Conservation (phyloP, 2,797 vertebrate species). For the Microchirus variegatus region DNA sequence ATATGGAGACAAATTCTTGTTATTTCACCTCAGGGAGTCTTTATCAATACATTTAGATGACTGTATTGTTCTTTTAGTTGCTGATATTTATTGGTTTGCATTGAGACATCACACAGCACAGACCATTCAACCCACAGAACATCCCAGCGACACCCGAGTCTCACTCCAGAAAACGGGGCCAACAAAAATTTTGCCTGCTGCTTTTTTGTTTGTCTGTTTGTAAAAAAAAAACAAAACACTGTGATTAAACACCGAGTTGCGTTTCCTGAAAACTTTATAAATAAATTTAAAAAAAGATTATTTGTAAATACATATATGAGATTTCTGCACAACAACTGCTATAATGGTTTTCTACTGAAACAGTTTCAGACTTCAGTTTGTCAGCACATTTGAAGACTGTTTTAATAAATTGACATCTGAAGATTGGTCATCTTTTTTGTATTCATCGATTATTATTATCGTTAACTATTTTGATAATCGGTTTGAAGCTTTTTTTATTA, state of each 20-base stretch:
- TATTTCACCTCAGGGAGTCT: background rate
- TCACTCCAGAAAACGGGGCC: too few species aligned
- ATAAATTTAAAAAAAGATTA: background rate
- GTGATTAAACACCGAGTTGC: too few species aligned
- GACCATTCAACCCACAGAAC: background rate
- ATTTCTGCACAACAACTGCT: background rate
- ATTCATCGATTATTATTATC: too few species aligned
- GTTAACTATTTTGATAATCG: too few species aligned
- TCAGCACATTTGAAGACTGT: background rate
- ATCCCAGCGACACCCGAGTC: background rate
- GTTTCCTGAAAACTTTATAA: too few species aligned
- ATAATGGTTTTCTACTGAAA: background rate
- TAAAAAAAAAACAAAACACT: too few species aligned
- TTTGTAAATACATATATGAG: background rate
- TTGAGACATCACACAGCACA: too few species aligned
- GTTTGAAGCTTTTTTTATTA: too few species aligned
- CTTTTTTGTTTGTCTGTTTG: background rate
- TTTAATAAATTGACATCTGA: conserved; percentile 5
- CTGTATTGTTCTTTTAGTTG: background rate
- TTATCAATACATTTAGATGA: background rate
- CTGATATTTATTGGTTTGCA: too few species aligned
- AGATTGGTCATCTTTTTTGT: background rate
- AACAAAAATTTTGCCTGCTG: background rate
- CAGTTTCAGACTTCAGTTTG: background rate
- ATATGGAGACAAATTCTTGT: conserved; percentile 2